Evolutionary conservation across 2,797 vertebrate species (phyloP).

Genomic region (Prunella strophiata): DNA sequence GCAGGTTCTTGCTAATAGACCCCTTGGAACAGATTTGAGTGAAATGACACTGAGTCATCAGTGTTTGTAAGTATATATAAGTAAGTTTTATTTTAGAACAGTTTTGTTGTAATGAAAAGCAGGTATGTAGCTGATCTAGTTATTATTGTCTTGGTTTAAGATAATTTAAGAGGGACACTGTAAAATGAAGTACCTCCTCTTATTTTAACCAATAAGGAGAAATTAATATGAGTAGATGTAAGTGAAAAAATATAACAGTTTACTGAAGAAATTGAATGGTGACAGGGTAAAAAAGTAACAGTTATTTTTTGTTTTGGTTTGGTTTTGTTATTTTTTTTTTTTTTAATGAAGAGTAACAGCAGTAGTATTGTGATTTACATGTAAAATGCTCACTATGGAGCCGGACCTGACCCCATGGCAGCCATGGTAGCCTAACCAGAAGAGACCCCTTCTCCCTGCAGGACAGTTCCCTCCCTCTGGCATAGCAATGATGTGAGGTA

Average conservation of each 20-base stretch:
- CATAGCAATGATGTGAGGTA: neutral
- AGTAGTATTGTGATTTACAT: neutral
- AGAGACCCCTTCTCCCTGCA: neutral
- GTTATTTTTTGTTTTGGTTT: neutral
- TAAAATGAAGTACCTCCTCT: neutral
- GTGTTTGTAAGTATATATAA: neutral
- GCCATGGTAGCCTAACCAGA: neutral
- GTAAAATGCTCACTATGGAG: neutral
- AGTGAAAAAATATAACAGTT: neutral
- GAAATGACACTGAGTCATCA: neutral
- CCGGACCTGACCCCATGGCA: neutral
- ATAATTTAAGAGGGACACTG: neutral
- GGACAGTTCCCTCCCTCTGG: accelerated
- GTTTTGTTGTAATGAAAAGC: neutral
- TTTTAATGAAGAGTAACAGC: neutral
- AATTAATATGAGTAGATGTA: neutral
- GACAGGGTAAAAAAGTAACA: neutral
- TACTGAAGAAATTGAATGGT: neutral
- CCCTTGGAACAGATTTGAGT: neutral
- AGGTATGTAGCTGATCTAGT: neutral
- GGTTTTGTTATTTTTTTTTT: neutral
- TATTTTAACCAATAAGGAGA: neutral
- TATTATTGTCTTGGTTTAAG: neutral
- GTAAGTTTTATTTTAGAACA: neutral
- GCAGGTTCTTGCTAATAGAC: neutral